These are phyloP conservation scores for Trichomalopsis sarcophagae DNA, from an alignment of 1,140 invertebrate species.

Conservation along the genomic window DNA sequence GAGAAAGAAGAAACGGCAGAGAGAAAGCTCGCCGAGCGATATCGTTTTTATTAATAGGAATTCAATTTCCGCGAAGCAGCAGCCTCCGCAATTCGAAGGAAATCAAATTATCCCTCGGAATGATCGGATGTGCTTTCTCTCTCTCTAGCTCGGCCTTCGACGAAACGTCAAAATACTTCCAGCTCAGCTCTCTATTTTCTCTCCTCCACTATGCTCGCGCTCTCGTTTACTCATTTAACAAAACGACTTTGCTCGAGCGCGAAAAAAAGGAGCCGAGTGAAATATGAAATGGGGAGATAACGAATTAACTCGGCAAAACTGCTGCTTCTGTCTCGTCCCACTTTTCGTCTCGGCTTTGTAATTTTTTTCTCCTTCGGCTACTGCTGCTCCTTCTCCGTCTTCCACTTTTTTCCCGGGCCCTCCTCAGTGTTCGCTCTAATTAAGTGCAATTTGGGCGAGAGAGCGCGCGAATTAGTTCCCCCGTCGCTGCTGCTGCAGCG, in stretches of 20 bases:
- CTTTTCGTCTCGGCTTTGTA: slow-evolving; percentile 45
- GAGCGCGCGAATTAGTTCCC: slow-evolving; percentile 47
- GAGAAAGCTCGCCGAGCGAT: slow-evolving; percentile 50
- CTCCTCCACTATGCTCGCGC: background rate
- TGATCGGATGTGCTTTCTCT: slow-evolving; percentile 49
- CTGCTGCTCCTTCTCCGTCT: background rate
- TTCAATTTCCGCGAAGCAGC: slow-evolving; percentile 63
- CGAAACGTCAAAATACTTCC: slow-evolving; percentile 39
- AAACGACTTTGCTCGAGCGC: slow-evolving; percentile 35
- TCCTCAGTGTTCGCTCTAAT: slow-evolving; percentile 46
- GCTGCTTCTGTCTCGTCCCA: slow-evolving; percentile 2
- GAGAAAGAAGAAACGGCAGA: slow-evolving; percentile 29
- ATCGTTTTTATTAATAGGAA: slow-evolving; percentile 69
- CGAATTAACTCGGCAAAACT: slow-evolving; percentile 51
- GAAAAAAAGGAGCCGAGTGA: slow-evolving; percentile 46
- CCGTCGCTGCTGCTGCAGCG: background rate
- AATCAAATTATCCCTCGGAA: slow-evolving; percentile 66
- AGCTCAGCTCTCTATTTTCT: background rate
- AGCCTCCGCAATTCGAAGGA: slow-evolving; percentile 61
- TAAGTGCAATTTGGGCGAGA: slow-evolving; percentile 50
- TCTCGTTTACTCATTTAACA: slow-evolving; percentile 42
- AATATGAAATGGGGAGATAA: slow-evolving; percentile 55
- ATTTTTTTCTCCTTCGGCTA: slow-evolving; percentile 43
- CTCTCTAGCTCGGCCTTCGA: slow-evolving; percentile 13
- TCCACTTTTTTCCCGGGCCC: background rate